These are phyloP conservation scores for Cisticola juncidis DNA, from an alignment of 2,113 vertebrate species.

Conservation along the genomic window DNA sequence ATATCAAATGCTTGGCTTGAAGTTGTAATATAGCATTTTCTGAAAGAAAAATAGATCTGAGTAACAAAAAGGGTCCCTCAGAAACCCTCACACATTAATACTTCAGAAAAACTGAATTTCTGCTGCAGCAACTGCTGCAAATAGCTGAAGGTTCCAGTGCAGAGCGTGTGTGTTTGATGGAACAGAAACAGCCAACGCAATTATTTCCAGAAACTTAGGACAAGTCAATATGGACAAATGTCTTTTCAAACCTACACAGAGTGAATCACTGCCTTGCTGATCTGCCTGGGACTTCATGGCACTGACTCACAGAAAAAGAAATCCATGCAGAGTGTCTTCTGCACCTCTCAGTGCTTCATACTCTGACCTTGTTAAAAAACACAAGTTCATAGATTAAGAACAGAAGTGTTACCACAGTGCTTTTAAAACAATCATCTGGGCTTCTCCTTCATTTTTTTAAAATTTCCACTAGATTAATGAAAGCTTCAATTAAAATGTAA, in stretches of 20 bases:
- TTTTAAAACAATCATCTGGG: neutral
- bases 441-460: slow-evolving; percentile 4
- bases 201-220: neutral
- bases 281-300: neutral
- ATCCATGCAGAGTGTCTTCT: neutral
- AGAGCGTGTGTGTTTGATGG: neutral
- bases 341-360: neutral
- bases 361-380: neutral
- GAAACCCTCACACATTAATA: neutral
- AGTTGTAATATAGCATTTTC: neutral
- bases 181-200: neutral
- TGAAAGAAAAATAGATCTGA: neutral
- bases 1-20: neutral
- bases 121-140: neutral
- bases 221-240: neutral
- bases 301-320: neutral
- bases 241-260: neutral
- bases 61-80: neutral
- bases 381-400: neutral
- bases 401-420: neutral
- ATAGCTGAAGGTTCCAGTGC: neutral
- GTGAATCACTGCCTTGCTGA: neutral
- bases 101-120: neutral
- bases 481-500: neutral
- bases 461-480: neutral